Evolutionary conservation across 2,888 invertebrate species (phyloP).

Genomic region (Adelphocoris suturalis): DNA sequence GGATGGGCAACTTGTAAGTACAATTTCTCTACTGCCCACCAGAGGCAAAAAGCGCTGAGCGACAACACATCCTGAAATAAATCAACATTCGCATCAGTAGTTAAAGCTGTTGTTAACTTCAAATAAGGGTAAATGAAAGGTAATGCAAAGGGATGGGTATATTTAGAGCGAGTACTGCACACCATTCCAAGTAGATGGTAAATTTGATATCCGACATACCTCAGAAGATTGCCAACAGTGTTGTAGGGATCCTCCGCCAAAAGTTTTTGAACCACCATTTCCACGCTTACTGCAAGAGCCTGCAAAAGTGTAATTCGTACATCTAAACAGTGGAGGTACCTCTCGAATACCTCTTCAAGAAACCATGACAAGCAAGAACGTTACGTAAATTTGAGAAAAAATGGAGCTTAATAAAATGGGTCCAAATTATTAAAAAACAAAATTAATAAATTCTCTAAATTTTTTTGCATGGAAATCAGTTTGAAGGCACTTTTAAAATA

Average conservation of each 20-base stretch:
- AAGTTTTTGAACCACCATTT: conserved; percentile 88
- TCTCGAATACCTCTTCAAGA: too few relatives aligned
- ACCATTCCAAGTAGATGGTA: too few relatives aligned
- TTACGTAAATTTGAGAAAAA: too few relatives aligned
- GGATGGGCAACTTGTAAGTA: conserved; percentile 14
- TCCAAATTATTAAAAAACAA: too few relatives aligned
- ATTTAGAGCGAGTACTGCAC: too few relatives aligned
- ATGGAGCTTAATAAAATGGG: too few relatives aligned
- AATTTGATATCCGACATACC: conserved; percentile 76
- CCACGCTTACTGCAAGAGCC: conserved; percentile 84
- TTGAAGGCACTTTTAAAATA: too few relatives aligned
- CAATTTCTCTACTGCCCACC: background rate
- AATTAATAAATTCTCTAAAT: too few relatives aligned
- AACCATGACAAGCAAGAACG: too few relatives aligned
- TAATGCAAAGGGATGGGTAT: too few relatives aligned
- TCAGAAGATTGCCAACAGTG: conserved; percentile 91
- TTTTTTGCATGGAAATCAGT: too few relatives aligned
- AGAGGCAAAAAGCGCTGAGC: background rate
- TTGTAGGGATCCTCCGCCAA: conserved; percentile 93
- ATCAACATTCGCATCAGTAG: conserved; percentile 20
- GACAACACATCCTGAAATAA: conserved; percentile 24
- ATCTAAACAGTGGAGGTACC: background rate
- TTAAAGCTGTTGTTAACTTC: background rate
- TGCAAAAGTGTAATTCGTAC: too few relatives aligned
- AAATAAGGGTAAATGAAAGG: background rate